phyloP scores from a whole-genome alignment of 2,797 vertebrate genomes.

The Cynopterus sphinx region DNA sequence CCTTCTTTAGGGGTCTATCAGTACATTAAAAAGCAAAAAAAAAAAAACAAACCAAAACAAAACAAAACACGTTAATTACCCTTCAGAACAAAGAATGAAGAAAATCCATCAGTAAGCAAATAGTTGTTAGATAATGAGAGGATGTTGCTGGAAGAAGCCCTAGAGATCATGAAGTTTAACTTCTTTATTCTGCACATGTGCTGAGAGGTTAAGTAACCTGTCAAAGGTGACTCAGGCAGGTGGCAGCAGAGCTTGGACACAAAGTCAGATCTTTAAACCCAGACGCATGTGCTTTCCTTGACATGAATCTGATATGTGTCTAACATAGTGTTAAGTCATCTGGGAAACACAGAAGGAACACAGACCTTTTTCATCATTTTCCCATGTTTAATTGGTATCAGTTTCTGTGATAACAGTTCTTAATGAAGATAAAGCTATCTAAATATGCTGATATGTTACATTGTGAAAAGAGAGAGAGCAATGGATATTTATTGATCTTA shows the following conservation, averaged over 20 bases:
- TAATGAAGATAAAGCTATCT: background rate
- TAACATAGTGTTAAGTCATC: background rate
- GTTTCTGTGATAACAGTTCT: background rate
- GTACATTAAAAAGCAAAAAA: background rate
- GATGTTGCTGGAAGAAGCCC: background rate
- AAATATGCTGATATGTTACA: background rate
- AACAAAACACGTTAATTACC: background rate
- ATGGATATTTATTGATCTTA: background rate
- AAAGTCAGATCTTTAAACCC: background rate
- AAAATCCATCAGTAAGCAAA: background rate
- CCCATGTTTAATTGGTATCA: background rate
- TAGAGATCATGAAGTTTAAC: background rate
- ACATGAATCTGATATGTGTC: background rate
- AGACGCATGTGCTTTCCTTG: accelerated
- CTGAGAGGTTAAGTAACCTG: background rate
- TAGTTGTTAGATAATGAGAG: background rate
- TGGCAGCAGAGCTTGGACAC: background rate
- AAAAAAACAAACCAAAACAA: background rate
- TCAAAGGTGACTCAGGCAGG: background rate
- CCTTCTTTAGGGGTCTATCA: background rate
- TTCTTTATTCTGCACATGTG: background rate
- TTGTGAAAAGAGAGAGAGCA: background rate
- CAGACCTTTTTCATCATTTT: background rate
- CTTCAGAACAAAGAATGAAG: background rate
- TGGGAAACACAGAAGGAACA: background rate